phyloP scores from a whole-genome alignment of 2,113 vertebrate species.

The Accipiter virgatus region DNA sequence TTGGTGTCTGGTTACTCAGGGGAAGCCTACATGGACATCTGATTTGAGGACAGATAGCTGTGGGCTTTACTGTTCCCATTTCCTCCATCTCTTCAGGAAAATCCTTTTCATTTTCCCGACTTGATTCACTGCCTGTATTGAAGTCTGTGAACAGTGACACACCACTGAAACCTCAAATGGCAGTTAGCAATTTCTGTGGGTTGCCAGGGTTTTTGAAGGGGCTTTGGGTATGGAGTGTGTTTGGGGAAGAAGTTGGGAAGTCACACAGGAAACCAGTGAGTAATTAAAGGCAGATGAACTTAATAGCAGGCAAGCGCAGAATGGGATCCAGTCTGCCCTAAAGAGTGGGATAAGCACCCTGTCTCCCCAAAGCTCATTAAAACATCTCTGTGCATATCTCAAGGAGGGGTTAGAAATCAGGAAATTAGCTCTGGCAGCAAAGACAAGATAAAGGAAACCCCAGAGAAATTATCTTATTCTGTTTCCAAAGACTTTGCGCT shows the following conservation, averaged over 20 bases:
- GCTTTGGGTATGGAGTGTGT: neutral
- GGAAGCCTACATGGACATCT: neutral
- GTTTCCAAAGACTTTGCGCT: neutral
- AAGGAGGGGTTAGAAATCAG: neutral
- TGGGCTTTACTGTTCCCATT: neutral
- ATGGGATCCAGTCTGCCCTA: neutral
- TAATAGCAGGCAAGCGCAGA: neutral
- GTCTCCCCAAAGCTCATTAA: neutral
- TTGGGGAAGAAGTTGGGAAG: neutral
- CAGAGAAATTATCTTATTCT: neutral
- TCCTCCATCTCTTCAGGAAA: neutral
- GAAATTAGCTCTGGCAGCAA: neutral
- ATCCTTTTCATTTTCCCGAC: neutral
- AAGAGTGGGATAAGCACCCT: neutral
- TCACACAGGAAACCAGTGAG: neutral
- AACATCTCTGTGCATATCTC: neutral
- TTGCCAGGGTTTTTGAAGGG: neutral
- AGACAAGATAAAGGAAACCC: neutral
- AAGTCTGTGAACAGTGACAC: neutral
- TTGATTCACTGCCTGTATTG: neutral
- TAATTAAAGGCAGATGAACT: neutral
- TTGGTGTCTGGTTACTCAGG: neutral
- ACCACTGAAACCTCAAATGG: neutral
- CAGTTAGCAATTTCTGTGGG: neutral
- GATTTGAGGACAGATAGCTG: neutral